phyloP scores from a whole-genome alignment of 2,888 invertebrate species.

The Phalangium opilio region DNA sequence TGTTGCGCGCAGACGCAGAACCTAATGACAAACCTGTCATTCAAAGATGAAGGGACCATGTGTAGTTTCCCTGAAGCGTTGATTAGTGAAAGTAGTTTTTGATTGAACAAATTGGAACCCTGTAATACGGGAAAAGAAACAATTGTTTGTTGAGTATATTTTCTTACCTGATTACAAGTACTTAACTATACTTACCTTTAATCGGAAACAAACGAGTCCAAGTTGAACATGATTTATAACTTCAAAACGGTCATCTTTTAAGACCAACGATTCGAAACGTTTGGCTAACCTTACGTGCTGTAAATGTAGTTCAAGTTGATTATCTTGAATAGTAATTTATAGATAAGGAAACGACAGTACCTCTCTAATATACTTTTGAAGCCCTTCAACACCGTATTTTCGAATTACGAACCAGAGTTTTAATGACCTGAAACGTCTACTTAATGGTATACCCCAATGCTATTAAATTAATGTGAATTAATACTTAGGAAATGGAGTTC shows the following conservation, averaged over 20 bases:
- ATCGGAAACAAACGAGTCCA: conserved; percentile 79
- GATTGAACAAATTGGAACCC: conserved; percentile 55
- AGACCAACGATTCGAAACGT: conserved; percentile 64
- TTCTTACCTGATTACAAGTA: neutral
- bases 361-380: conserved; percentile 81
- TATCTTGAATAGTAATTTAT: conserved; percentile 2
- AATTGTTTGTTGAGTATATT: neutral
- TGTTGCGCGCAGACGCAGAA: conserved; percentile 88
- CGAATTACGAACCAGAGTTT: conserved; percentile 96
- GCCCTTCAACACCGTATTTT: conserved; percentile 79
- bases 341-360: conserved; percentile 23
- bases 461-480: conserved; percentile 29
- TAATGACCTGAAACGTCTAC: conserved; percentile 81
- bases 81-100: conserved; percentile 74
- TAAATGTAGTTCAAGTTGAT: neutral
- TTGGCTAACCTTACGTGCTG: conserved; percentile 74
- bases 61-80: conserved; percentile 91
- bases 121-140: conserved; percentile 7
- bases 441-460: conserved; percentile 95
- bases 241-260: conserved; percentile 70
- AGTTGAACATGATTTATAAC: conserved; percentile 72
- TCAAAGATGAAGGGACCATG: conserved; percentile 87
- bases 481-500: neutral
- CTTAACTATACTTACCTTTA: conserved; percentile 43
- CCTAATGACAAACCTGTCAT: conserved; percentile 76